Percentiles rank a stretch among this genome's conserved stretches.
Evolutionary conservation across 2,888 invertebrate genomes (phyloP).

Genomic region (Chymomyza amoena): DNA sequence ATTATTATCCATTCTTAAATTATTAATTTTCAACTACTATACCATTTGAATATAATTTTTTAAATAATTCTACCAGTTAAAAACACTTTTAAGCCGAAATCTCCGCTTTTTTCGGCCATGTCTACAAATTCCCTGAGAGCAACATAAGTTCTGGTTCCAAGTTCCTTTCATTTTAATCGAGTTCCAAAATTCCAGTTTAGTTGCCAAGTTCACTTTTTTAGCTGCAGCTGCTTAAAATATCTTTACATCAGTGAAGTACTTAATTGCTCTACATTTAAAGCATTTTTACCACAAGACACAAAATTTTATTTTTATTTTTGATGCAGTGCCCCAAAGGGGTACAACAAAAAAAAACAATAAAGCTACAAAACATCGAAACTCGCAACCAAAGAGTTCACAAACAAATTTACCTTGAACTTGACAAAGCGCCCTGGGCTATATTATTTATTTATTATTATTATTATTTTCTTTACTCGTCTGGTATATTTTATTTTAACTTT

Average conservation of each 20-base stretch:
- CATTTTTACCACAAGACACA: neutral
- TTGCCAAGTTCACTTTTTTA: too few relatives aligned
- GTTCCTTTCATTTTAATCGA: too few relatives aligned
- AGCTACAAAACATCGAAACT: neutral
- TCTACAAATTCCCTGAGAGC: too few relatives aligned
- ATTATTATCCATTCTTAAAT: too few relatives aligned
- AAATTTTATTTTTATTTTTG: neutral
- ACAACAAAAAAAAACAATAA: neutral
- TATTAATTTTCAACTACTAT: too few relatives aligned
- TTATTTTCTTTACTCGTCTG: neutral
- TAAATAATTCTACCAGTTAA: too few relatives aligned
- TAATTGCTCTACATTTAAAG: neutral
- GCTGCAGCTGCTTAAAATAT: neutral
- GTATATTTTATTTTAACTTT: neutral
- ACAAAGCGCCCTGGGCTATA: neutral
- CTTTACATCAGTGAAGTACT: neutral
- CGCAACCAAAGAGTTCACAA: neutral
- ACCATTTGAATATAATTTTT: too few relatives aligned
- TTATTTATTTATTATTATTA: neutral
- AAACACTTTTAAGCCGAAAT: too few relatives aligned
- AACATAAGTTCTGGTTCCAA: too few relatives aligned
- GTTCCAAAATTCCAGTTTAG: too few relatives aligned
- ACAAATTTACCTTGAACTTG: slow-evolving; percentile 3
- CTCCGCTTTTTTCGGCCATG: too few relatives aligned
- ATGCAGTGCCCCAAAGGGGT: neutral